Base-by-base conservation (phyloP, 1,140 invertebrate species). In the Pseudomyrmex dendroicus region DNA sequence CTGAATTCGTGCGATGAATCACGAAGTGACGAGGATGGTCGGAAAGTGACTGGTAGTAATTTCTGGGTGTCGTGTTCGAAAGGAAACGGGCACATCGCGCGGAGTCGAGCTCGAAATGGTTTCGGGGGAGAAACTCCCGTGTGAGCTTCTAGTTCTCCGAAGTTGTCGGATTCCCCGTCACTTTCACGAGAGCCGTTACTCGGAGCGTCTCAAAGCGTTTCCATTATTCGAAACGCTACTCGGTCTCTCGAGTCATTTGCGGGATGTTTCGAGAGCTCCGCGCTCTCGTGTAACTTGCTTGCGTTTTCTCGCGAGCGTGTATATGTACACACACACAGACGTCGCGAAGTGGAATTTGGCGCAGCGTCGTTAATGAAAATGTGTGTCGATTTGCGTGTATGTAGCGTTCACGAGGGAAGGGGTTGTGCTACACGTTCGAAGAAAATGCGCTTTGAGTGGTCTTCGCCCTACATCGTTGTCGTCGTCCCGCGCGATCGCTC, bases 361-460 rank as follows among this genome's bases (percentile, higher is more conserved):
- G 35, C 13, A 10, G 8, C 7, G 25, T 70, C 35, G 22, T 82
- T 48, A 54, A 20, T n/a, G n/a, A 46, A 52, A 46, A 82, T 48
- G 13, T 61, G 50, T 35, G 50, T 50, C 54, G 4, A 48, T 44
- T 35, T 35, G 35, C 35, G 35, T 35, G 35, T 46, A 20, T 15
- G 44, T 56, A 20, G 8, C 61, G 17, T 20, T 84, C 84, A 64
- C 20, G 22, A 50, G 13, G 72, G 63, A 50, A 73, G 64, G 56
- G 56, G 66, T 85, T 76, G 20, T 46, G 9, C 57, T 50, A 4
- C 35, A 35, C 59, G 50, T 89, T 89, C 78, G 72, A 87, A 88
- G 80, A 90, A 90, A 82, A 52, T 84, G 67, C 82, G 82, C 56
- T 82, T 62, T 83, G 85, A 89, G 62, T 73, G 73, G 68, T 80